These are phyloP conservation scores for Tenebrosternarchus preto DNA, from an alignment of 2,113 vertebrate genomes.

Conservation along the genomic window DNA sequence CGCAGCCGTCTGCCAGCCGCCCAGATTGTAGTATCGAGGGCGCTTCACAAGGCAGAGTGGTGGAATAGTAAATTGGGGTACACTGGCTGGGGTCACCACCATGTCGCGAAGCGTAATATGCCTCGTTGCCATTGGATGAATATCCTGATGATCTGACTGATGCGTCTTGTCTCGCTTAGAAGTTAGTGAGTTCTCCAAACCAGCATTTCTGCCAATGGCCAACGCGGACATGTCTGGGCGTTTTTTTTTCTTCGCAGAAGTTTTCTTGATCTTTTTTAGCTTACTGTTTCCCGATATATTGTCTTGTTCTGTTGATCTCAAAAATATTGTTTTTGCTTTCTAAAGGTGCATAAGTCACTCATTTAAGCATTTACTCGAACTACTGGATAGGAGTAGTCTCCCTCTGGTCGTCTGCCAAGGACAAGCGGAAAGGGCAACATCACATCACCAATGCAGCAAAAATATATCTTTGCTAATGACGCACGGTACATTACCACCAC, in stretches of 20 bases:
- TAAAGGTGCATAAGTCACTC: not conserved
- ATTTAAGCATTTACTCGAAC: not conserved
- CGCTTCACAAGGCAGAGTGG: constrained; percentile 61
- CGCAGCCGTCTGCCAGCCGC: no score
- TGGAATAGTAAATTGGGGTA: constrained; percentile 73
- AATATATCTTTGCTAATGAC: constrained; percentile 1
- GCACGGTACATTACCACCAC: not conserved
- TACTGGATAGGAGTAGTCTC: not conserved
- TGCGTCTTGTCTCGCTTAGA: not conserved
- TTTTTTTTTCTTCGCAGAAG: not conserved
- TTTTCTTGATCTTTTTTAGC: no score
- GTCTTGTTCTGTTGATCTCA: no score
- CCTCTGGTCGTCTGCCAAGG: no score
- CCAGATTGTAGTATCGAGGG: not conserved
- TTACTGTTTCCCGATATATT: no score
- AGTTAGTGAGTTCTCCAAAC: constrained; percentile 2
- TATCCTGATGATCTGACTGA: not conserved
- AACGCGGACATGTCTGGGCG: constrained; percentile 1
- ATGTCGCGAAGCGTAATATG: constrained; percentile 40
- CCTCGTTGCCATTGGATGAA: constrained; percentile 15
- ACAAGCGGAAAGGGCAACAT: not conserved
- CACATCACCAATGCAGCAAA: not conserved
- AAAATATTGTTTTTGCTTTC: not conserved
- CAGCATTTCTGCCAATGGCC: not conserved
- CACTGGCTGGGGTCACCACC: constrained; percentile 70